Evolutionary conservation across 2,888 invertebrate species (phyloP).

Genomic region (Physocephala rufipes): DNA sequence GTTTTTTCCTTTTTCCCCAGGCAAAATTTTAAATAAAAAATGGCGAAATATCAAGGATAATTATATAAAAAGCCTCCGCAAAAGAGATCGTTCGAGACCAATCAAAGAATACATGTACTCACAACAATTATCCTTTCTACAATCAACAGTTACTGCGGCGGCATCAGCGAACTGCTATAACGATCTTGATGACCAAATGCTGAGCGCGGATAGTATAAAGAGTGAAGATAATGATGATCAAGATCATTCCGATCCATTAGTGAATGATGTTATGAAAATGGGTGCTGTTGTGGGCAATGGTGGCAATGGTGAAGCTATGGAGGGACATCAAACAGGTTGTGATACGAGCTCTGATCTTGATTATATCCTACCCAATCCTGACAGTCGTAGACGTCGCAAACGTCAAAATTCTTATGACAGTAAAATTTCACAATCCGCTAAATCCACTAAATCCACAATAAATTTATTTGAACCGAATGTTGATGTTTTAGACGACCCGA

Average conservation of each 20-base stretch:
- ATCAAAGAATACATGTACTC: neutral
- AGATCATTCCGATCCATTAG: neutral
- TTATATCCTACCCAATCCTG: neutral
- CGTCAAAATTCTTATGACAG: neutral
- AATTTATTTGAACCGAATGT: neutral
- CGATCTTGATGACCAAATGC: neutral
- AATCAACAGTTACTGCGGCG: neutral
- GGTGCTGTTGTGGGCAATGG: too few species aligned
- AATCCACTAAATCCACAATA: too few species aligned
- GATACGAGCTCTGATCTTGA: too few species aligned
- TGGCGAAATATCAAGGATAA: slow-evolving; percentile 24
- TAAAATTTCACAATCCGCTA: too few species aligned
- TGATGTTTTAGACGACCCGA: neutral
- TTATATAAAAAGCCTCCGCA: neutral
- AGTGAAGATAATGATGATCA: neutral
- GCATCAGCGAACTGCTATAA: neutral
- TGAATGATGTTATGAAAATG: too few species aligned
- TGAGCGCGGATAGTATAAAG: neutral
- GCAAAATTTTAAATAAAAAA: neutral
- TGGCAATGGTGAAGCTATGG: too few species aligned
- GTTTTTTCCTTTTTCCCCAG: neutral
- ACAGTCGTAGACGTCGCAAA: neutral
- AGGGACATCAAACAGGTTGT: too few species aligned
- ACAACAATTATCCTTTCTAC: neutral
- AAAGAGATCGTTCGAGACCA: neutral